Evolutionary conservation across 2,888 invertebrate genomes (phyloP).

Genomic region (Matsumyia berberina): DNA sequence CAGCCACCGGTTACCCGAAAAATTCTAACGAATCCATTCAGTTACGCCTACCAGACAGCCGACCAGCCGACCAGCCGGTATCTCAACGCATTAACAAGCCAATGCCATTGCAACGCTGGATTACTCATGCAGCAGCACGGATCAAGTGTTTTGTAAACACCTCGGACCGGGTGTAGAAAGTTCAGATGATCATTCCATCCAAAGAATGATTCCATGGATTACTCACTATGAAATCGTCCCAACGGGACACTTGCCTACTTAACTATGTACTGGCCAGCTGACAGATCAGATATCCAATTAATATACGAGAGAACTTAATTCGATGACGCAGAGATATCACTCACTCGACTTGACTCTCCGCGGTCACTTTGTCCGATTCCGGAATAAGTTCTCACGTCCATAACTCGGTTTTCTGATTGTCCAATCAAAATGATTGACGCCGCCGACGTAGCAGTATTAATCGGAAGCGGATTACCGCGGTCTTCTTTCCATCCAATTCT

Average conservation of each 20-base stretch:
- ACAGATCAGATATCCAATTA: conserved; percentile 64
- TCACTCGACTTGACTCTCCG: conserved; percentile 21
- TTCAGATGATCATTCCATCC: conserved; percentile 21
- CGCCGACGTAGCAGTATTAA: conserved; percentile 38
- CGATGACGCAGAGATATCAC: conserved; percentile 49
- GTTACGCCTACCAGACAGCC: conserved; percentile 53
- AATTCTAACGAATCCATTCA: conserved; percentile 64
- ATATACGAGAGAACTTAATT: conserved; percentile 37
- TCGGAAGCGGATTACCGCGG: conserved; percentile 66
- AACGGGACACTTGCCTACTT: conserved; percentile 59
- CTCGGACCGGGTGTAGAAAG: conserved; percentile 46
- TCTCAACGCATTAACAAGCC: conserved; percentile 9
- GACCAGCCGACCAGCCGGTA: background rate
- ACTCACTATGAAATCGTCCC: conserved; percentile 15
- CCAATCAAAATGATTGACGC: conserved; percentile 68
- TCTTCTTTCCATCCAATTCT: conserved; percentile 44
- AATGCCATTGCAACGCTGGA: conserved; percentile 31
- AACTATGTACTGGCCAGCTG: conserved; percentile 55
- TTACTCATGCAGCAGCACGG: conserved; percentile 46
- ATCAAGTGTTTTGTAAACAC: conserved; percentile 66
- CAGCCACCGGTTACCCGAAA: conserved; percentile 34
- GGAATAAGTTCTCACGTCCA: conserved; percentile 62
- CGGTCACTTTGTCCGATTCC: conserved; percentile 25
- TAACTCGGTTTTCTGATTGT: conserved; percentile 55
- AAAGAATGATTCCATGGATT: conserved; percentile 29